Evolutionary conservation across 2,888 invertebrate species (phyloP), one percentile per base, ranked within the genome.

Genomic region (Lissonota sp.): DNA sequence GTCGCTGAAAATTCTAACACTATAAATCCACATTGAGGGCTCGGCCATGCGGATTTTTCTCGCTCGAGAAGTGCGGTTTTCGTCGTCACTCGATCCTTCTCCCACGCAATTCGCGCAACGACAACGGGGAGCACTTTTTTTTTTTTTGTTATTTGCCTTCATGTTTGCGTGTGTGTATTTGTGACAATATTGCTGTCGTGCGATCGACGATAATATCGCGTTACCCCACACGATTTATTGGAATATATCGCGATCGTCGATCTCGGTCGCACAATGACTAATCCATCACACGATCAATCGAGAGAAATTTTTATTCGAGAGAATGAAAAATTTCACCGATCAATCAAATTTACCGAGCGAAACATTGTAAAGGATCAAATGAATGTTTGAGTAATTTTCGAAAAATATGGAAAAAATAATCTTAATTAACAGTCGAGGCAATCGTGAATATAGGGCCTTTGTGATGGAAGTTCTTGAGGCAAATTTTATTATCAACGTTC

Each of bases 191-290:
- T 40, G 14, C 44, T 63, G 0, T 42, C 26, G 26, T 16, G 55
- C 40, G 62, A 67, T 70, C 58, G 14, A 44, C 63, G 10, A 42
- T 44, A 7, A 49, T 79, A 73, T 76, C 77, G 66, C 57, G 51
- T 72, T 75, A 80, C 60, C 44, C 62, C 44, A 42, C 44, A 44
- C 69, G 62, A 72, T 83, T 81, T 83, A 82, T 83, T 72, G 46
- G 53, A 51, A 81, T 70, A 79, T 79, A 79, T 77, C 46, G 44
- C 63, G 64, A 44, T 6, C 51, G 40, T 69, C 79, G 73, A 63
- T 74, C 73, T 64, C 37, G 12, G 26, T 26, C 26, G 26, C 26
- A 26, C 26, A 26, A 26, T 26, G 26, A 26, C 26, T 26, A 26
- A 26, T 26, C 26, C 26, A 26, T 26, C 26, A 26, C 26, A 26